Percentiles rank a stretch among this genome's conserved stretches.
Conservation (phyloP, 2,113 vertebrate genomes). For the Protobothrops mucrosquamatus region DNA sequence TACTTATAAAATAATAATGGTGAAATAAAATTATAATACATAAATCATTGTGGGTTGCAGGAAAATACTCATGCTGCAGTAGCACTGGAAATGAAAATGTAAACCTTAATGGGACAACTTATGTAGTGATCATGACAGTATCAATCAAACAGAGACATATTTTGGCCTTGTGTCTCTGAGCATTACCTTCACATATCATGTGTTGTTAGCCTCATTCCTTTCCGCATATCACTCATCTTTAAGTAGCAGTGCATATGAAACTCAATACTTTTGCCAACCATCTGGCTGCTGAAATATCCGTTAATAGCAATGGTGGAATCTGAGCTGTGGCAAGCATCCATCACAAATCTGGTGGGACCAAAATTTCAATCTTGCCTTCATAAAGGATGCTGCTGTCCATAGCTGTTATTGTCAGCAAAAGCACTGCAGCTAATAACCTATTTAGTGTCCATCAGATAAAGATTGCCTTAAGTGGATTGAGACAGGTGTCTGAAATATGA, state of each 20-base stretch:
- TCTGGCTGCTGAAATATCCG: conserved; percentile 44
- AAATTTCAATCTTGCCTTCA: conserved; percentile 42
- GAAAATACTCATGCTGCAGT: conserved; percentile 24
- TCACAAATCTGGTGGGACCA: conserved; percentile 42
- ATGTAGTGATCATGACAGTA: conserved; percentile 10
- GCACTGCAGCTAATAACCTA: conserved; percentile 5
- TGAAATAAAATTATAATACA: neutral
- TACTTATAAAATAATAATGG: neutral
- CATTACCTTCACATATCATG: conserved; percentile 39
- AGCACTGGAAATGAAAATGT: conserved; percentile 54
- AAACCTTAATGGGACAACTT: conserved; percentile 50
- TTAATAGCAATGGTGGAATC: conserved; percentile 39
- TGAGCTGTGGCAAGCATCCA: conserved; percentile 34
- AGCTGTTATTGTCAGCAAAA: conserved; percentile 34
- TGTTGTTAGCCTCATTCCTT: conserved; percentile 40
- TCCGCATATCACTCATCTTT: conserved; percentile 39
- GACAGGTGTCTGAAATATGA: conserved; percentile 25
- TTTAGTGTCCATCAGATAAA: conserved; percentile 35
- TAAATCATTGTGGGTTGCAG: neutral
- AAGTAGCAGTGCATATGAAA: conserved; percentile 40
- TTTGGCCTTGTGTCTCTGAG: conserved; percentile 52
- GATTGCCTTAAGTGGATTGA: conserved; percentile 1
- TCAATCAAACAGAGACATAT: conserved; percentile 36
- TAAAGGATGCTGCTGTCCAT: conserved; percentile 18
- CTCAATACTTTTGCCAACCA: conserved; percentile 41